Base-by-base conservation (phyloP, 2,113 vertebrate species). In the Anguilla japonica region DNA sequence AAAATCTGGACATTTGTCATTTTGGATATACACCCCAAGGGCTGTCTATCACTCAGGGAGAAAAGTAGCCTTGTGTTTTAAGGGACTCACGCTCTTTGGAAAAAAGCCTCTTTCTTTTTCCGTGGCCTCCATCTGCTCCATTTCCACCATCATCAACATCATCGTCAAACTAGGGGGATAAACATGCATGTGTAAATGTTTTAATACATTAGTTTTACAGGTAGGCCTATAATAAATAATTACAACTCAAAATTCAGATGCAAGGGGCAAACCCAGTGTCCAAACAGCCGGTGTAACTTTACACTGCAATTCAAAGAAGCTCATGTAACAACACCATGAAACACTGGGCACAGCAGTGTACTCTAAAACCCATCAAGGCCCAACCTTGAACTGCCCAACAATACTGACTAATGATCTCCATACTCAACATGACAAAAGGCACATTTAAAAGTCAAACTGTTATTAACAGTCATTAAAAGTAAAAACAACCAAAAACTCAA, bases 71-170 rank as follows among this genome's bases (percentile, higher is more conserved):
- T 67, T 67, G 22, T 67, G 14, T 80, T 16, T 80, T 80, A 41
- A 41, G 15, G 39, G 2, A 79, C 84, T 85, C 50, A 80, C 84
- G 85, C 63, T 86, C 85, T 34, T 86, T 86, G 22, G 85, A 86
- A 50, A 86, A 86, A 63, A 86, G 85, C n/a, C 85, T 81, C 85
- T 86, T 86, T 67, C 85, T 86, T 79, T 86, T 86, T 16, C 85
- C 85, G 67, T 86, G 85, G 14, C 85, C 85, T 2, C 85, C 85
- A 5, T 86, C 85, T 16, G 41, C 85, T 34, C 85, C 85, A 43
- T 67, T 67, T 82, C 79, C 79, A 43, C 85, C 85, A 86, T 86
- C 85, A 11, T 86, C 85, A 63, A 86, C 39, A 41, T 86, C 85
- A 60, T 86, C 85, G 11, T 86, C 85, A 82, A 86, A 86, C 84